Conservation (phyloP, 1,140 invertebrate species). For the Mya arenaria region DNA sequence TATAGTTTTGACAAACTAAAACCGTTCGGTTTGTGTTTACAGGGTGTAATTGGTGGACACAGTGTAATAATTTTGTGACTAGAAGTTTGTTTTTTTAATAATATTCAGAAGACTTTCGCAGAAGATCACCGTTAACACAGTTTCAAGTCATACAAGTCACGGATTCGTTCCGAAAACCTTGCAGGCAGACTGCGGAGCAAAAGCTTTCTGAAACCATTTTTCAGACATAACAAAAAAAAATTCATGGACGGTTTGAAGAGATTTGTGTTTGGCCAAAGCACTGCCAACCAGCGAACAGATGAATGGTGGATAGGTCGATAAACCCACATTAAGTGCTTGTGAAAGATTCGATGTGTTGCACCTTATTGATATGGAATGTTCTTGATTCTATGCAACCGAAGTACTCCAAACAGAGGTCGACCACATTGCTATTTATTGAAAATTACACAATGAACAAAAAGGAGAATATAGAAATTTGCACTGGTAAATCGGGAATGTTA, state of each 20-base stretch:
- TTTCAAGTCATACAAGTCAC: constrained; percentile 33
- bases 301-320: constrained; percentile 38
- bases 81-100: constrained; percentile 69
- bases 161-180: constrained; percentile 26
- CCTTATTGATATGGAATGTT: constrained; percentile 6
- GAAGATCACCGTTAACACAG: constrained; percentile 61
- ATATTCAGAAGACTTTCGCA: constrained; percentile 59
- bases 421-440: constrained; percentile 13
- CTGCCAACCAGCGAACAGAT: constrained; percentile 50
- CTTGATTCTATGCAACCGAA: constrained; percentile 2
- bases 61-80: constrained; percentile 74
- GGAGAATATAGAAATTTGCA: constrained; percentile 6
- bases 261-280: constrained; percentile 52
- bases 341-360: neutral
- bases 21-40: constrained; percentile 72
- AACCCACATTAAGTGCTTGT: constrained; percentile 28
- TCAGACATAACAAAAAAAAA: constrained; percentile 14
- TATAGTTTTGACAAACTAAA: constrained; percentile 76
- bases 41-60: constrained; percentile 73
- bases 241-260: constrained; percentile 24
- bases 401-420: constrained; percentile 3
- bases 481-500: constrained; percentile 16
- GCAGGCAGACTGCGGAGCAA: constrained; percentile 36
- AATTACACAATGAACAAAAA: neutral
- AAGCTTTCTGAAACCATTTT: constrained; percentile 42